Conservation (phyloP, 2,888 invertebrate species). For the Acronicta aceris region DNA sequence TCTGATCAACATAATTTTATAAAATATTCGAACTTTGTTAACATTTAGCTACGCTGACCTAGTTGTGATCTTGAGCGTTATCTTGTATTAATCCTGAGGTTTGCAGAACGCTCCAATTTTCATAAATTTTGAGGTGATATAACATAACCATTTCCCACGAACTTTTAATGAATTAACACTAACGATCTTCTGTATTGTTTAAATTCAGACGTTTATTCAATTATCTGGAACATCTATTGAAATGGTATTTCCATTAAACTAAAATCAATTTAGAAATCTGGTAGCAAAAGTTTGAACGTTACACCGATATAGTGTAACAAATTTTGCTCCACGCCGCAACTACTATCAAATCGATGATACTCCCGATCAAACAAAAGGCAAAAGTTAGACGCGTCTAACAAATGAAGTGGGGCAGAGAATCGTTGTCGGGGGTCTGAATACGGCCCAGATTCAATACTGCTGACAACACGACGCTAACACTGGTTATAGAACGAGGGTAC, state of each 20-base stretch:
- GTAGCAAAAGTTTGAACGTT: conserved; percentile 15
- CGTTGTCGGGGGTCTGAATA: conserved; percentile 53
- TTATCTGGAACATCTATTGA: not conserved
- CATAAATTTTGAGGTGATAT: conserved; percentile 9
- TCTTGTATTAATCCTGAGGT: conserved; percentile 43
- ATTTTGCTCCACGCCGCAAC: conserved; percentile 39
- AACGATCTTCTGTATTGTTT: conserved; percentile 17
- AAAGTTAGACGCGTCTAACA: conserved; percentile 59
- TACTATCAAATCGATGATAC: conserved; percentile 55
- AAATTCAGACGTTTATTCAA: conserved; percentile 16
- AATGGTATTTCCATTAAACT: conserved; percentile 13
- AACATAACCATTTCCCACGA: conserved; percentile 2
- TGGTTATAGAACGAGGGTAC: conserved; percentile 27
- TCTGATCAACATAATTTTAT: conserved; percentile 37
- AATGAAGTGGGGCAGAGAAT: conserved; percentile 57
- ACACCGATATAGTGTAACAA: conserved; percentile 14
- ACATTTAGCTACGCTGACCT: conserved; percentile 35
- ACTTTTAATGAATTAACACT: not conserved
- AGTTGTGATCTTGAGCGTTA: conserved; percentile 29
- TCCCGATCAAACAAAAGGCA: conserved; percentile 56
- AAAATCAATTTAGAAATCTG: conserved; percentile 21
- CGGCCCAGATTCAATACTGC: conserved; percentile 41
- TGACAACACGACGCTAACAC: conserved; percentile 39
- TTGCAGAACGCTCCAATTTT: conserved; percentile 6
- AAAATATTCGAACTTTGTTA: conserved; percentile 37